These are phyloP conservation scores for Chaetogeoica ovagalla DNA, from an alignment of 2,888 invertebrate genomes.

Conservation along the genomic window DNA sequence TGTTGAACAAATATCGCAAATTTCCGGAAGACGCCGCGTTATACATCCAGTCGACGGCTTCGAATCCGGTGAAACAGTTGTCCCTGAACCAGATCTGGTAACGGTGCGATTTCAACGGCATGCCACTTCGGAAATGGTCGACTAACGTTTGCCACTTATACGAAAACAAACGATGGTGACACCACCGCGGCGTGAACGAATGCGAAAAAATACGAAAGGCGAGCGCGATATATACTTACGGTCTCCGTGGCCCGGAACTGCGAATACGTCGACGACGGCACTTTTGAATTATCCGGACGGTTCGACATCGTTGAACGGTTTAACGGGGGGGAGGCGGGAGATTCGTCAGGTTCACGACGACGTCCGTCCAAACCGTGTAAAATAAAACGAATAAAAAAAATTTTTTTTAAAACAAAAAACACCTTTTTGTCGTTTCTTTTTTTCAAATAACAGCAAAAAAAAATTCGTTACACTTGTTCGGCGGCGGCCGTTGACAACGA, in stretches of 20 bases:
- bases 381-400: too few relatives aligned
- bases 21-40: constrained; percentile 32
- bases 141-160: constrained; percentile 40
- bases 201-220: too few relatives aligned
- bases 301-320: too few relatives aligned
- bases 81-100: constrained; percentile 45
- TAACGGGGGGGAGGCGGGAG: too few relatives aligned
- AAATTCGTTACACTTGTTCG: constrained; percentile 36
- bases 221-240: background rate
- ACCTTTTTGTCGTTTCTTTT: background rate
- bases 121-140: constrained; percentile 31
- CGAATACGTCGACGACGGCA: constrained; percentile 20
- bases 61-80: constrained; percentile 38
- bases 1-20: constrained; percentile 38
- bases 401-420: background rate
- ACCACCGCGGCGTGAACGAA: too few relatives aligned
- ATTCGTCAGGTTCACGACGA: too few relatives aligned
- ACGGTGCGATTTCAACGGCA: constrained; percentile 39
- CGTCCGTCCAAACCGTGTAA: too few relatives aligned
- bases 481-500: constrained; percentile 1
- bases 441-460: background rate
- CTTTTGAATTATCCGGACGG: background rate
- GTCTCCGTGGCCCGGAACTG: constrained; percentile 48
- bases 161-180: background rate
- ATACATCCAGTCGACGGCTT: constrained; percentile 48